Evolutionary conservation across 2,113 vertebrate genomes (phyloP).

Genomic region (Stegostoma tigrinum): DNA sequence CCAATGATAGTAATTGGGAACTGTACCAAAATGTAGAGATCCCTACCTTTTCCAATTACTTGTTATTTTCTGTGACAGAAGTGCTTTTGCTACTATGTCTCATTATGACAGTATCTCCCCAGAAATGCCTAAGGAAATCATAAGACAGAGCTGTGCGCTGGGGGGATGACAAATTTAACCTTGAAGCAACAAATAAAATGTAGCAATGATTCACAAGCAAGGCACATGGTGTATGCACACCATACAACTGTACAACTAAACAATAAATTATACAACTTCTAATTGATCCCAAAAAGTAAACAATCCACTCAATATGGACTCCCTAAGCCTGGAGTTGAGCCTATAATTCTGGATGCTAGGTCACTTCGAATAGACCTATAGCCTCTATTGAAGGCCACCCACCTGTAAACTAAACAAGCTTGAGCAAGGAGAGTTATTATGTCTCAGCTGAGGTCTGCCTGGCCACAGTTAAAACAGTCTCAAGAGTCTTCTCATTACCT

Average conservation of each 20-base stretch:
- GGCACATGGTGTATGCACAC: neutral
- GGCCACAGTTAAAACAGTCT: neutral
- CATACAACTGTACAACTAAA: neutral
- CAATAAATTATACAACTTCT: neutral
- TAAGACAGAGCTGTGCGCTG: neutral
- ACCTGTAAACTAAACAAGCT: neutral
- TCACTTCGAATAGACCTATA: neutral
- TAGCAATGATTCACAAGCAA: neutral
- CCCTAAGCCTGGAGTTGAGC: neutral
- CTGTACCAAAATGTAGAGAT: neutral
- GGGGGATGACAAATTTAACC: slow-evolving; percentile 4
- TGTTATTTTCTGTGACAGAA: slow-evolving; percentile 20
- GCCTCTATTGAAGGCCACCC: neutral
- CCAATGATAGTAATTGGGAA: neutral
- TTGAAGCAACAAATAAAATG: slow-evolving; percentile 19
- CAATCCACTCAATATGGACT: neutral
- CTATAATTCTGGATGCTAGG: neutral
- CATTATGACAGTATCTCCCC: neutral
- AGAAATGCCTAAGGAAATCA: slow-evolving; percentile 10
- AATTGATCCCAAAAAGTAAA: neutral
- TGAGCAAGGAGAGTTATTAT: neutral
- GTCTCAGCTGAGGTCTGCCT: neutral
- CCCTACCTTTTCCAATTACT: slow-evolving; percentile 7
- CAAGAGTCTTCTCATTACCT: neutral
- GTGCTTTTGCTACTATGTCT: neutral